phyloP scores from a whole-genome alignment of 2,113 vertebrate genomes.

The Apodemus sylvaticus region DNA sequence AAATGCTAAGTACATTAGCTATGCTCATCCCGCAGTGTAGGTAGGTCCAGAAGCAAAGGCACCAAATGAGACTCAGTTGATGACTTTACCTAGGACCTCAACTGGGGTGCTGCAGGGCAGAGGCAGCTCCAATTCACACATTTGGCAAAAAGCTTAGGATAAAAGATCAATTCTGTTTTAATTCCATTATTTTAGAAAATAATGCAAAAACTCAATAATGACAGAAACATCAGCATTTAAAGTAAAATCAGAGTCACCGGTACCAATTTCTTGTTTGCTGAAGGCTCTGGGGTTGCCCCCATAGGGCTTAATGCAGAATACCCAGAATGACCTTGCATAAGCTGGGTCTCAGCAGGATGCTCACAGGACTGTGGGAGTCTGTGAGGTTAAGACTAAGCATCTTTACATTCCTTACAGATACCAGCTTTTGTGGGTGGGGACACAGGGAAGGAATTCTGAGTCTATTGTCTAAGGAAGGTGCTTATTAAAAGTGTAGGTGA shows the following conservation, averaged over 20 bases:
- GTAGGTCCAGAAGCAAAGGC: not conserved
- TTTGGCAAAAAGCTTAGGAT: not conserved
- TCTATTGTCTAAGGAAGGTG: not conserved
- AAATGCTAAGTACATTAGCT: not conserved
- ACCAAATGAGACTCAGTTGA: not conserved
- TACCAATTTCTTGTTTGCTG: not conserved
- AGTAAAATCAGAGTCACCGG: not conserved
- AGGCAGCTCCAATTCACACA: not conserved
- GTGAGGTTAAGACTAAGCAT: not conserved
- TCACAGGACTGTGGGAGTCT: not conserved
- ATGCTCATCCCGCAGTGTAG: not conserved
- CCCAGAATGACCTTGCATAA: not conserved
- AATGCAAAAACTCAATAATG: not conserved
- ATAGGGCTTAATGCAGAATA: not conserved
- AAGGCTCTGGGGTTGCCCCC: not conserved
- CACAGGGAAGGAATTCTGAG: not conserved
- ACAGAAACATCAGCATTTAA: not conserved
- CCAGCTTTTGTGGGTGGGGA: not conserved
- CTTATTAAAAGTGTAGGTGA: not conserved
- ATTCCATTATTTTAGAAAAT: not conserved
- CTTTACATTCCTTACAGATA: not conserved
- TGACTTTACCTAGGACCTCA: not conserved
- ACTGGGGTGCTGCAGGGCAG: not conserved
- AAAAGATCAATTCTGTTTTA: constrained; percentile 13
- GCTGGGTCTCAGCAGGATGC: not conserved